A percentile compares a stretch with the other conserved stretches of the same genome.
Conservation (phyloP, 2,797 vertebrate genomes). For the Nothura maculosa region DNA sequence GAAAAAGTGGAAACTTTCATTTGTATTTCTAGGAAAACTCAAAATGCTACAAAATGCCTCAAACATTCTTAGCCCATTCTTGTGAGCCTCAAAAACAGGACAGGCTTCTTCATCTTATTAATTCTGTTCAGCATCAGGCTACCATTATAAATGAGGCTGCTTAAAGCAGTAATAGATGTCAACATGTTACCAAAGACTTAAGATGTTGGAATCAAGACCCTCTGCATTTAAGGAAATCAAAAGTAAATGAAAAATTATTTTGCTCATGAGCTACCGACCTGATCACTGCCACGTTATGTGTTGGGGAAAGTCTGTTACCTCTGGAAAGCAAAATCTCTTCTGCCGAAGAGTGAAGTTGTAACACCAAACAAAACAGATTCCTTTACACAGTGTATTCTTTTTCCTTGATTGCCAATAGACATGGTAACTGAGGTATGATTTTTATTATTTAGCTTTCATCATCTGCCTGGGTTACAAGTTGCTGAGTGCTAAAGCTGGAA, state of each 20-base stretch:
- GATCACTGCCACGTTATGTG: background rate
- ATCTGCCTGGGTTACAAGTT: constrained; percentile 28
- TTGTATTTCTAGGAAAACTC: background rate
- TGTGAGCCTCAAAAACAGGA: background rate
- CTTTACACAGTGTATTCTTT: background rate
- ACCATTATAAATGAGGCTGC: background rate
- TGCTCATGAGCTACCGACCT: background rate
- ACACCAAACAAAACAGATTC: background rate
- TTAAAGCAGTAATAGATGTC: background rate
- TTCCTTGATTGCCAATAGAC: background rate
- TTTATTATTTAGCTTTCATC: background rate
- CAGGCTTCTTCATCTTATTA: background rate
- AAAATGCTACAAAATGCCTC: background rate
- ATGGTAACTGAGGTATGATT: background rate
- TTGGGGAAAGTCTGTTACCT: background rate
- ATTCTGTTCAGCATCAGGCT: background rate
- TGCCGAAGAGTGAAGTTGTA: background rate
- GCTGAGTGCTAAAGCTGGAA: constrained; percentile 48
- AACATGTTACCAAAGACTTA: background rate
- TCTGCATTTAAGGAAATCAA: background rate
- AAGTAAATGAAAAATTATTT: constrained; percentile 6
- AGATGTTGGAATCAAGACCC: background rate
- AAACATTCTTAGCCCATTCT: background rate
- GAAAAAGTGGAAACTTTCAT: background rate
- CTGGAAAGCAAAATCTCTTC: background rate